Evolutionary conservation across 2,888 invertebrate genomes (phyloP).

Genomic region (Xanthia icteritia): DNA sequence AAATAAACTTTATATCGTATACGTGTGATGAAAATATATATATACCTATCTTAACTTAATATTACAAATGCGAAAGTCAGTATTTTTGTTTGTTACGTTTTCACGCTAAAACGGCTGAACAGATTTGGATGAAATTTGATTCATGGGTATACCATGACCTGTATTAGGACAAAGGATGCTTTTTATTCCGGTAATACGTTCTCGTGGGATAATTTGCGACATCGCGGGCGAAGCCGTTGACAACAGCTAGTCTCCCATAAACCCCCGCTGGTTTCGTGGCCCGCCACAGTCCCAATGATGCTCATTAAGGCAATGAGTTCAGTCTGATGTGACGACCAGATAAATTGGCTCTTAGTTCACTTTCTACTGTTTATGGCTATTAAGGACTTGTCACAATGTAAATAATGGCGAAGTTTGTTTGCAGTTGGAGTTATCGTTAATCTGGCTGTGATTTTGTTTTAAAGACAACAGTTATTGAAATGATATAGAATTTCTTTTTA

Average conservation of each 20-base stretch:
- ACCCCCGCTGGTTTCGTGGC: constrained; percentile 19
- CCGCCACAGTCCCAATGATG: constrained; percentile 36
- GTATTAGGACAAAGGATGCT: too few relatives aligned
- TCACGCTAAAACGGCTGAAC: too few relatives aligned
- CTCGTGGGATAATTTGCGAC: too few relatives aligned
- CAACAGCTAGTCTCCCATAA: neutral
- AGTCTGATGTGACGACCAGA: constrained; percentile 64
- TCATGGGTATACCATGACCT: too few relatives aligned
- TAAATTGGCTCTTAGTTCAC: constrained; percentile 58
- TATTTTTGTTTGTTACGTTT: too few relatives aligned
- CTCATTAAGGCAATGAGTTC: constrained; percentile 66
- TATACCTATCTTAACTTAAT: too few relatives aligned
- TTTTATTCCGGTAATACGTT: too few relatives aligned
- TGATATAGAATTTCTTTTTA: neutral
- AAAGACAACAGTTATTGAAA: neutral
- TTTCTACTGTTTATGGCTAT: constrained; percentile 40
- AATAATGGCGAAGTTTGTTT: constrained; percentile 24
- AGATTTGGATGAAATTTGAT: too few relatives aligned
- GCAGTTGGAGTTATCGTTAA: neutral
- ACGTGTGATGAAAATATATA: neutral
- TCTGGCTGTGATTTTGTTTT: neutral
- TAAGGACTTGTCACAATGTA: constrained; percentile 7
- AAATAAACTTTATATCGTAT: neutral
- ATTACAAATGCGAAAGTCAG: too few relatives aligned
- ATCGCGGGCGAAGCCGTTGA: too few relatives aligned